phyloP scores from a whole-genome alignment of 2,113 vertebrate species.

The Callorhinus ursinus region DNA sequence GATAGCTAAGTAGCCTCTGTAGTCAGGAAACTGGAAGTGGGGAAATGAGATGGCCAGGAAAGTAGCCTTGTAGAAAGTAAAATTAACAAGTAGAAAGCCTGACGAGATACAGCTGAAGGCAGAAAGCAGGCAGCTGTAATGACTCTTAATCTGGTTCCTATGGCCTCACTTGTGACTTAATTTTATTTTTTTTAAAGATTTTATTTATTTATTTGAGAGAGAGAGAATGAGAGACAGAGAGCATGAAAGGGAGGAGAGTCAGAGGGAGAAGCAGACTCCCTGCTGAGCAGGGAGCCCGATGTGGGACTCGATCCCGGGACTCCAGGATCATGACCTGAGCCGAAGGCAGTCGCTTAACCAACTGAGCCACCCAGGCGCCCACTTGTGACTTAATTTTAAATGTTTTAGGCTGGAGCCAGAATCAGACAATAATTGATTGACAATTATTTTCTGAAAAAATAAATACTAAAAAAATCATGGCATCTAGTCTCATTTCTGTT shows the following conservation, averaged over 20 bases:
- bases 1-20: not conserved
- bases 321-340: too few relatives aligned
- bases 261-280: too few relatives aligned
- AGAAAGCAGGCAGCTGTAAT: not conserved
- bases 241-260: too few relatives aligned
- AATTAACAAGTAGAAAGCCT: not conserved
- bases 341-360: too few relatives aligned
- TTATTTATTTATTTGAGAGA: too few relatives aligned
- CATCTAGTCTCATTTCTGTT: not conserved
- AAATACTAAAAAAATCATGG: not conserved
- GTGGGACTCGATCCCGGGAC: too few relatives aligned
- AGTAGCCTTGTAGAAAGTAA: not conserved
- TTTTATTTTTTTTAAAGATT: not conserved
- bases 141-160: not conserved
- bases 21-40: not conserved
- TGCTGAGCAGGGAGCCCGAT: too few relatives aligned
- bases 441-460: slow-evolving; percentile 2
- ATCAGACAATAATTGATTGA: not conserved
- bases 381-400: not conserved
- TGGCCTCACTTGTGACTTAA: not conserved
- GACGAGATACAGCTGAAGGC: not conserved
- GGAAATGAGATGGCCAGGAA: not conserved
- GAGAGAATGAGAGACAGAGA: too few relatives aligned
- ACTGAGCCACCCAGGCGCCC: too few relatives aligned
- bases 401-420: not conserved